Evolutionary conservation across 2,888 invertebrate species (phyloP).

Genomic region (Trilocha varians): DNA sequence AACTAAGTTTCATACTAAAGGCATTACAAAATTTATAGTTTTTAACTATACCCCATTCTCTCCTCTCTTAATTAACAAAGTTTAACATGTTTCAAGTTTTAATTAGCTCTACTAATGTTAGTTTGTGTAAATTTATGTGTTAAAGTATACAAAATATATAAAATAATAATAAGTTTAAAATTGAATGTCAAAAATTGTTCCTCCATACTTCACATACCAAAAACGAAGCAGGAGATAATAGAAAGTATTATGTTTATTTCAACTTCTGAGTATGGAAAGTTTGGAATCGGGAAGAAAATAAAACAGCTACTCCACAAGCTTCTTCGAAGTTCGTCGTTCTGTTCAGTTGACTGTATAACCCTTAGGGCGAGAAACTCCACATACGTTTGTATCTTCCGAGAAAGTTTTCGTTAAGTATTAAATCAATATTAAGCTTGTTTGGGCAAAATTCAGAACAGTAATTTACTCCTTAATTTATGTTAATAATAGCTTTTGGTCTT

Average conservation of each 20-base stretch:
- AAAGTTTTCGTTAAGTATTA: slow-evolving; percentile 6
- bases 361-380: not conserved
- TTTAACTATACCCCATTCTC: too few species aligned
- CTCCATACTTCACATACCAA: too few species aligned
- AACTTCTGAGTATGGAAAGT: not conserved
- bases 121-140: too few species aligned
- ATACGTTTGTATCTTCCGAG: not conserved
- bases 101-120: too few species aligned
- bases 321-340: not conserved
- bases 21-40: too few species aligned
- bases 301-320: not conserved
- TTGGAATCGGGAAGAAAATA: not conserved
- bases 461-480: not conserved
- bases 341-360: not conserved
- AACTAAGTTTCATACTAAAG: too few species aligned
- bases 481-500: not conserved
- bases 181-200: too few species aligned
- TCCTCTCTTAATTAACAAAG: too few species aligned
- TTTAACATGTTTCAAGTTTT: too few species aligned
- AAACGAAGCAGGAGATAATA: too few species aligned
- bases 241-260: not conserved
- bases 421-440: not conserved
- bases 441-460: not conserved
- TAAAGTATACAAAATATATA: too few species aligned
- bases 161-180: too few species aligned